These are phyloP conservation scores for Percopsis transmontana DNA, from an alignment of 2,113 vertebrate genomes.

Conservation along the genomic window DNA sequence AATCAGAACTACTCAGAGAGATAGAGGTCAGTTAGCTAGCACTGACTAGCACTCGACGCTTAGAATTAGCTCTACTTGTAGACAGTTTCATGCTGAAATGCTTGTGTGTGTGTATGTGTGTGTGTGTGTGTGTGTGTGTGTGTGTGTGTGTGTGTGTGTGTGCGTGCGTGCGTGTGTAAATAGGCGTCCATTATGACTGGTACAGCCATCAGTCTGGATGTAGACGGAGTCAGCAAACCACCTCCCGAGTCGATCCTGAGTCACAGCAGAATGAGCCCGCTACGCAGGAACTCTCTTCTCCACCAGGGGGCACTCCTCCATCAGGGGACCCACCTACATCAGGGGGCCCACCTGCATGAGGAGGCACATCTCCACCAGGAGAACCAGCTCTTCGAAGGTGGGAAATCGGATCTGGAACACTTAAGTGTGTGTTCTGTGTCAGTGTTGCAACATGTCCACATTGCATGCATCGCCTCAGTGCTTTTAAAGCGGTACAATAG, in stretches of 20 bases:
- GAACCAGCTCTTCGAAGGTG: constrained; percentile 56
- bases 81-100: neutral
- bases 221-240: constrained; percentile 80
- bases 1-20: constrained; percentile 95
- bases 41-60: neutral
- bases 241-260: constrained; percentile 73
- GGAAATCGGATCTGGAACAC: too few species aligned
- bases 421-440: too few species aligned
- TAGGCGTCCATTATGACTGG: constrained; percentile 97
- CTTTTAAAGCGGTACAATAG: too few species aligned
- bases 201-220: constrained; percentile 84
- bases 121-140: constrained; percentile 2
- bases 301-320: constrained; percentile 59
- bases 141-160: neutral
- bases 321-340: constrained; percentile 55
- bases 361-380: constrained; percentile 62
- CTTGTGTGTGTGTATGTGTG: constrained; percentile 4
- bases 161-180: neutral
- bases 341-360: constrained; percentile 62
- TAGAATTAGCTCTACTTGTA: neutral
- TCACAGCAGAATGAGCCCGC: constrained; percentile 75
- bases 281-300: constrained; percentile 75
- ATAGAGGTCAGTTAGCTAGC: constrained; percentile 85
- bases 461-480: too few species aligned
- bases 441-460: too few species aligned